phyloP scores from a whole-genome alignment of 2,113 vertebrate genomes.

The Cathartes aura region DNA sequence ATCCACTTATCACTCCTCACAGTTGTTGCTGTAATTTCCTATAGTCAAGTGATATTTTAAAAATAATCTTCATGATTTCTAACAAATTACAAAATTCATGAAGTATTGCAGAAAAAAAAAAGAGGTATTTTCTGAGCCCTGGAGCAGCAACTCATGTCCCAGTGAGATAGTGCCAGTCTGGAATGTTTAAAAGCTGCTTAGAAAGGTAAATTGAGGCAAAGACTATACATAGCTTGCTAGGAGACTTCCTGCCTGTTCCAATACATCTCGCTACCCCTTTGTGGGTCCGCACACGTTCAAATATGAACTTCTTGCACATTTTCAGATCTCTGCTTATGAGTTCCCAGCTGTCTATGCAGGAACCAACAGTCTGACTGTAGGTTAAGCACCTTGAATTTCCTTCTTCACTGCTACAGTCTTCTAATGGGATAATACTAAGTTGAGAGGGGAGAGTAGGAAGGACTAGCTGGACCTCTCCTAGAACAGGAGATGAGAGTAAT shows the following conservation, averaged over 20 bases:
- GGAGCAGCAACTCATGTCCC: background rate
- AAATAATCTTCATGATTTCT: background rate
- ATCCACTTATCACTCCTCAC: background rate
- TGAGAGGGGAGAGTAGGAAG: background rate
- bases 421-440: background rate
- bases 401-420: background rate
- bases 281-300: background rate
- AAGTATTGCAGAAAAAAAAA: background rate
- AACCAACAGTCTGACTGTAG: background rate
- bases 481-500: background rate
- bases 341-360: background rate
- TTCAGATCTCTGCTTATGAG: background rate
- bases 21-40: constrained; percentile 2
- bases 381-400: background rate
- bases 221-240: background rate
- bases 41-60: background rate
- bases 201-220: background rate
- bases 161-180: background rate
- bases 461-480: background rate
- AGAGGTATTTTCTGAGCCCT: background rate
- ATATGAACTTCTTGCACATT: background rate
- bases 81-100: background rate
- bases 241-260: background rate
- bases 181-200: background rate
- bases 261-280: background rate